Evolutionary conservation across 2,113 vertebrate species (phyloP), one percentile per base, ranked within the genome.

Genomic region (Semicossyphus pulcher): DNA sequence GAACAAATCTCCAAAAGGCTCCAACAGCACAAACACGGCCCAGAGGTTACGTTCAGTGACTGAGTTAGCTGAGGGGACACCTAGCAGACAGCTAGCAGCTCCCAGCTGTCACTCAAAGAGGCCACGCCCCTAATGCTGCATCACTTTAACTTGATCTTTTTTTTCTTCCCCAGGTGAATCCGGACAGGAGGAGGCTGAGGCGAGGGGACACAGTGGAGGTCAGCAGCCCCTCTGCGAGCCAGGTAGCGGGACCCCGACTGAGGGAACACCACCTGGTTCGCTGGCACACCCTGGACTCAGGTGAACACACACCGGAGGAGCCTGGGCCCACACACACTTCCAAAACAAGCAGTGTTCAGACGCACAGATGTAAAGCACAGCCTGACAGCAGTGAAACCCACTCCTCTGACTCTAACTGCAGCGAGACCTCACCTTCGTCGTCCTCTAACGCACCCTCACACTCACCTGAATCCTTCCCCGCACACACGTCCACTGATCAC

Each of bases 201-300:
- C 87, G 89, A 2, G 91, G 89, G 28, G 89, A 91, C 63, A 92
- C 90, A 0, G 61, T 94, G 67, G 94, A 92, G 1, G 86, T 80
- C 80, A 83, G 85, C 47, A 53, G 63, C 63, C 51, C 59, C 3
- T 61, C 83, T 0, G 42, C 48, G 3, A 51, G 52, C 51, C 21
- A 70, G 0, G 10, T n/a, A 0, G 6, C 36, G 4, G 23, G 56
- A 26, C 66, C 82, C 48, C 59, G 81, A 51, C 42, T 47, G 64
- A 73, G 76, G 25, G 92, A 75, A 14, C 86, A 80, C 28, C 70
- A 84, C 1, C 59, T 93, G 84, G 81, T 88, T 28, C 92, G 94
- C 37, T 94, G 95, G 31, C 95, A 95, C 85, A 96, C 95, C 0
- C 60, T 91, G 67, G 89, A 91, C 63, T 60, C 88, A 16, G 83